Evolutionary conservation across 2,888 invertebrate genomes (phyloP), one percentile per base, ranked within the genome.

Genomic region (Clivina fossor): DNA sequence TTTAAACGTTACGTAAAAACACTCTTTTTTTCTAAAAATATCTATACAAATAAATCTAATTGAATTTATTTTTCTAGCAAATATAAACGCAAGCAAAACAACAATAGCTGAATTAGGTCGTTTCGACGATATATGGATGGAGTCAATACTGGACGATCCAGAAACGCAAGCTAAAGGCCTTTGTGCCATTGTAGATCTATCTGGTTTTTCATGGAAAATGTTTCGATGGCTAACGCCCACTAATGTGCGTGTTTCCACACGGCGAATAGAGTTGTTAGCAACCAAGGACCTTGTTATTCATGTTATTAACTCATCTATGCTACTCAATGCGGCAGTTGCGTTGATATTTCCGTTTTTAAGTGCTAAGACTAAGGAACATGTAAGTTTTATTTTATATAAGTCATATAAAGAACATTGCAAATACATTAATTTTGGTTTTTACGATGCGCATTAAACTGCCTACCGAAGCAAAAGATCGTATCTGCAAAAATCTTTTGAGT

Each of bases 71-170:
- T 38, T 28, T 50, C 2, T 24, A 53, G 53, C 44, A 5, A 53
- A 32, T 47, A 58, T 69, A 4, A 63, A 70, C 56, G 60, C 67
- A 1, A 58, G 61, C 1, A 65, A 62, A 47, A 66, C 68, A 50
- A 58, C 60, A 3, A 48, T 72, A 2, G 51, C 64, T 22, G 71
- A 74, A 43, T 59, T 72, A 28, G 62, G 70, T 7, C 64, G 68
- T 35, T 63, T 74, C 15, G 73, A 74, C 49, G 72, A 72, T 57
- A 61, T 71, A 2, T 72, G 71, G 70, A 47, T 74, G 13, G 74
- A 74, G 60, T 61, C 66, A 13, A 64, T 70, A 9, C 55, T 72
- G 53, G 70, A 72, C 46, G 68, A 70, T 50, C 63, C 65, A 5
- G 62, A 68, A 22, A 69, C 69, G 2, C 67, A 68, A 58, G 58